phyloP scores from a whole-genome alignment of 2,113 vertebrate species.

The Ploceus nigricollis region DNA sequence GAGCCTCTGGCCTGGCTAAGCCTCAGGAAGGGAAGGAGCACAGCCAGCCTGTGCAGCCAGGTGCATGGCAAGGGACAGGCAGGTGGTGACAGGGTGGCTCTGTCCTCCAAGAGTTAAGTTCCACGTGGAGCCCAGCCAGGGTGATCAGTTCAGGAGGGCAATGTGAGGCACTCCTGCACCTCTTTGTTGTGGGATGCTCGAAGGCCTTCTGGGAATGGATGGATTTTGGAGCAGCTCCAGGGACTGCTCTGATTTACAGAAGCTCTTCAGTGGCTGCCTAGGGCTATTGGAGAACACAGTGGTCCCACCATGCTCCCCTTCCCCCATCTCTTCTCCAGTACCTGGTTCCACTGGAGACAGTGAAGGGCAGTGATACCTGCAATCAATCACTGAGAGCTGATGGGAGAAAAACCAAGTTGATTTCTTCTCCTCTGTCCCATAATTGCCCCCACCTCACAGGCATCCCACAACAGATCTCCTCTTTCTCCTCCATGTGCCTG shows the following conservation, averaged over 20 bases:
- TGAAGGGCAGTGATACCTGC: neutral
- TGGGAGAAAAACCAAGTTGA: neutral
- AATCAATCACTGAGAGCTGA: neutral
- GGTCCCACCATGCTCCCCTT: neutral
- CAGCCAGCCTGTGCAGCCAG: neutral
- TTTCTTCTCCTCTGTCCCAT: neutral
- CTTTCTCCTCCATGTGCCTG: neutral
- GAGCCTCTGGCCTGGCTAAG: neutral
- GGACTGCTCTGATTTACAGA: neutral
- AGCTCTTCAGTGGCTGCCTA: neutral
- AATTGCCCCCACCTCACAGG: neutral
- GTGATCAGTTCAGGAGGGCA: neutral
- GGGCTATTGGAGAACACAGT: accelerated
- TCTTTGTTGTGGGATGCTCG: neutral
- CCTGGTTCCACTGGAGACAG: neutral
- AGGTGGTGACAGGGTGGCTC: neutral
- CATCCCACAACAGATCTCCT: neutral
- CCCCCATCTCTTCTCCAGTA: neutral
- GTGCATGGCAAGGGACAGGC: neutral
- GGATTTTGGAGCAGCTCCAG: neutral
- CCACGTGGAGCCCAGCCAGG: accelerated
- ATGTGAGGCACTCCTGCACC: neutral
- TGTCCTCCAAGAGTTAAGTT: neutral
- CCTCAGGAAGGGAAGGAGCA: neutral
- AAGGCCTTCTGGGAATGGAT: neutral